Evolutionary conservation across 2,888 invertebrate genomes (phyloP).

Genomic region (Beris morrisii): DNA sequence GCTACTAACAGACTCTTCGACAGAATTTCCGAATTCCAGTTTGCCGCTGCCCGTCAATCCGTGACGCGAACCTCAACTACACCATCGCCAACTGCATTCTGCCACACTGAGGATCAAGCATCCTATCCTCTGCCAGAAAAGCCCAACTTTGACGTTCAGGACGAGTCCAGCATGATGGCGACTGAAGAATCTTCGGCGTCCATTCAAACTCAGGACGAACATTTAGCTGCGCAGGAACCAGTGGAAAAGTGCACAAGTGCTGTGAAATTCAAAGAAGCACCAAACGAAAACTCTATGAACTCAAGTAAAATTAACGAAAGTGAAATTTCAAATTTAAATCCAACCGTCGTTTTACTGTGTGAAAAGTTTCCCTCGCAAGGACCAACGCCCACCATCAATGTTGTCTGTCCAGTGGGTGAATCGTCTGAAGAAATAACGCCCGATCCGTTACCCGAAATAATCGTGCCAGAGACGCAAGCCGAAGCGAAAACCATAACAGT

Average conservation of each 20-base stretch:
- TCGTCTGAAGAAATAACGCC: slow-evolving; percentile 10
- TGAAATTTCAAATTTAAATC: slow-evolving; percentile 15
- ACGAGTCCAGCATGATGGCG: slow-evolving; percentile 26
- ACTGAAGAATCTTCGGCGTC: slow-evolving; percentile 7
- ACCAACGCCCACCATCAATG: slow-evolving; percentile 38
- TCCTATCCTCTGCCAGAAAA: slow-evolving; percentile 2
- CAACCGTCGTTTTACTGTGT: slow-evolving; percentile 26
- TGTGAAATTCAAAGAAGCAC: slow-evolving; percentile 32
- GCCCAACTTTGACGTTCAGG: slow-evolving; percentile 32
- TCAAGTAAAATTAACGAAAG: slow-evolving; percentile 24
- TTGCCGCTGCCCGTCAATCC: slow-evolving; percentile 39
- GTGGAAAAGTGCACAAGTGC: slow-evolving; percentile 26
- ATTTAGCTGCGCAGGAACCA: slow-evolving; percentile 32
- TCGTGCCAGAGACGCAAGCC: background rate
- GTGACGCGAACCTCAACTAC: slow-evolving; percentile 42
- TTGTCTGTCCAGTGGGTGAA: slow-evolving; percentile 38
- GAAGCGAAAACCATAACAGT: background rate
- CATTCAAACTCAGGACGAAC: slow-evolving; percentile 6
- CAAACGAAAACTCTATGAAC: slow-evolving; percentile 31
- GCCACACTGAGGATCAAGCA: slow-evolving; percentile 14
- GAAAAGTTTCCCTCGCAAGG: slow-evolving; percentile 26
- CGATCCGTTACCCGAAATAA: background rate
- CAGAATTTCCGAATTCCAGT: slow-evolving; percentile 47
- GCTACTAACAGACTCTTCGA: background rate
- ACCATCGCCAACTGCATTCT: slow-evolving; percentile 44